Evolutionary conservation across 2,797 vertebrate genomes (phyloP), one percentile per base, ranked within the genome.

Genomic region (Spinibarbus caldwelli): DNA sequence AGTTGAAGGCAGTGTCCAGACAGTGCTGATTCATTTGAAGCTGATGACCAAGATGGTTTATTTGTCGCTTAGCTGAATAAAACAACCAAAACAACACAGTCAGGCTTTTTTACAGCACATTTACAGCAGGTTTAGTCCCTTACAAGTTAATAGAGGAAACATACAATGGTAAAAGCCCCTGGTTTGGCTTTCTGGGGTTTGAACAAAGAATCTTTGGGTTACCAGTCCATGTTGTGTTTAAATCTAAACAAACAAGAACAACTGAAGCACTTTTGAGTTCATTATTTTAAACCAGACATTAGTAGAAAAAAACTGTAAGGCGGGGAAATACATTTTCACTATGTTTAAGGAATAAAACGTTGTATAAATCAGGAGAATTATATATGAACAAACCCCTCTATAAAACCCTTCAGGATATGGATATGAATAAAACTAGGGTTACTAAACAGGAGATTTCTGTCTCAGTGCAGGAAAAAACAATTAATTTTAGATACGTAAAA

Each of bases 1-100:
- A 99, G 93, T 99, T 99, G 90, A 97, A 97, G 84, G 98, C 98
- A 0, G 97, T 99, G 92, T 99, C 96, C 91, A 99, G 91, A 85
- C 97, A 98, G 84, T 99, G 98, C 29, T 97, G 94, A 93, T 97
- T 99, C 92, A 99, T 95, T 90, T 99, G 97, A 85, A 99, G 95
- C 93, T 99, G 98, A 89, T 94, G 96, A 47, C 98, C 98, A 92
- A 99, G 92, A 49, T 96, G 95, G 90, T 95, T 95, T 90, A 99
- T 98, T 90, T 96, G 96, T 6, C 96, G 94, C 81, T 94, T 96
- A 8, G 97, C 98, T 99, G 87, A 41, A 87, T 87, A 91, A 78
- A 77, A 52, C 5, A 52, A 66, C 1, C 10, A 26, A 54, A 29
- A 29, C 2, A 67, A 0, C 49, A 57, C 7, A 78, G 62, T 78